Base-by-base conservation (phyloP, 2,113 vertebrate species). In the Sardina pilchardus region DNA sequence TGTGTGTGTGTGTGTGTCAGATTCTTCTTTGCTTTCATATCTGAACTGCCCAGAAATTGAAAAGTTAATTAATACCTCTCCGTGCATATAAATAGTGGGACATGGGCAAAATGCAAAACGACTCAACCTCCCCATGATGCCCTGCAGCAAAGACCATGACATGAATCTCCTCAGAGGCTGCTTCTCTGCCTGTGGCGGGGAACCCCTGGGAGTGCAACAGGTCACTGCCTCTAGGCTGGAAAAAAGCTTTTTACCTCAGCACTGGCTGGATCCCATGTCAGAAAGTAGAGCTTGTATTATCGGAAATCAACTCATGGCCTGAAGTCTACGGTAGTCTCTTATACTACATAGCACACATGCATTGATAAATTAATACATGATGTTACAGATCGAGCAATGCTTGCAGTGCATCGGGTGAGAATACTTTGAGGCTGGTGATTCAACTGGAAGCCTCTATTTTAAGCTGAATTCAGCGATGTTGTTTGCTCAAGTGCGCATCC, bases 191-290 rank as follows among this genome's bases (percentile, higher is more conserved):
- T 78, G 34, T 78, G 71, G 3, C 71, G 39, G 71, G 34, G 12
- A 36, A 39, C 16, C 71, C 30, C 71, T 78, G 71, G 71, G 71
- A 30, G 39, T 78, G 71, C 56, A 80, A 75, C 24, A 36, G 47
- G 26, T 80, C 81, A 16, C 42, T 42, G 75, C 48, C 67, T 82
- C 67, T 81, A 67, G 84, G 63, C 81, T 47, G 82, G 67, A 24
- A 87, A 30, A 44, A 81, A 16, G 14, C 0, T 17, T 34, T 71
- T 2, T 71, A 14, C n/a, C 4, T 12, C 30, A 71, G 14, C 9
- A 71, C 2, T 71, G 63, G 30, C 63, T 34, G 63, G 12, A 1
- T 10, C 39, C 12, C 2, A 78, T 34, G 10, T 16, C 21, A 0
- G 71, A 78, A 14, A 34, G 71, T 17, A 78, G 12, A 16, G 0